These are phyloP conservation scores for Drosophila nasuta DNA, from an alignment of 1,140 invertebrate species.

Conservation along the genomic window DNA sequence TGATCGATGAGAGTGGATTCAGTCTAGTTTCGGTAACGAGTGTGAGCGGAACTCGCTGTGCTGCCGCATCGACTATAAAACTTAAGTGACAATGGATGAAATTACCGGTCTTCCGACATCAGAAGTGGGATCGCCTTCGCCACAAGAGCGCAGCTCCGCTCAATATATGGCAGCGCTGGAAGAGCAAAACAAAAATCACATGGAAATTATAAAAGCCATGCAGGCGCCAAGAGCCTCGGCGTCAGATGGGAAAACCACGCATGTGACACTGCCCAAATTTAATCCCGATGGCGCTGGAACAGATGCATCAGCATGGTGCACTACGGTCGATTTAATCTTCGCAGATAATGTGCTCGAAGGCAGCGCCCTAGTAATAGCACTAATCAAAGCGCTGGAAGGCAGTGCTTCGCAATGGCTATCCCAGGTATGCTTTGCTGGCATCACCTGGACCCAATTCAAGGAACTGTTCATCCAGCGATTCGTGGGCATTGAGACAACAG, in stretches of 20 bases:
- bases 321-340: constrained; percentile 1
- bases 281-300: neutral
- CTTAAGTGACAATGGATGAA: no score
- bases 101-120: no score
- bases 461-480: constrained; percentile 1
- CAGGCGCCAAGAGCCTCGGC: neutral
- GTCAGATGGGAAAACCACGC: neutral
- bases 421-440: constrained; percentile 5
- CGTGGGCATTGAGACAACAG: neutral
- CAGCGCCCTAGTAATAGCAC: neutral
- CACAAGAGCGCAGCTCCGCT: no score
- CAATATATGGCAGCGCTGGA: no score
- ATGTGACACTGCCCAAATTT: neutral
- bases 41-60: no score
- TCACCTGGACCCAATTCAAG: constrained; percentile 6
- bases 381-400: neutral
- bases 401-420: neutral
- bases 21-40: no score
- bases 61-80: no score
- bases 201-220: constrained; percentile 1
- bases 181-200: no score
- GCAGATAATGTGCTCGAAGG: neutral
- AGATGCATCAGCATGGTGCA: neutral
- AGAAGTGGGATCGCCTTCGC: no score
- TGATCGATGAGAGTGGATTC: no score